Evolutionary conservation across 2,113 vertebrate species (phyloP).

Genomic region (Brachyistius frenatus): DNA sequence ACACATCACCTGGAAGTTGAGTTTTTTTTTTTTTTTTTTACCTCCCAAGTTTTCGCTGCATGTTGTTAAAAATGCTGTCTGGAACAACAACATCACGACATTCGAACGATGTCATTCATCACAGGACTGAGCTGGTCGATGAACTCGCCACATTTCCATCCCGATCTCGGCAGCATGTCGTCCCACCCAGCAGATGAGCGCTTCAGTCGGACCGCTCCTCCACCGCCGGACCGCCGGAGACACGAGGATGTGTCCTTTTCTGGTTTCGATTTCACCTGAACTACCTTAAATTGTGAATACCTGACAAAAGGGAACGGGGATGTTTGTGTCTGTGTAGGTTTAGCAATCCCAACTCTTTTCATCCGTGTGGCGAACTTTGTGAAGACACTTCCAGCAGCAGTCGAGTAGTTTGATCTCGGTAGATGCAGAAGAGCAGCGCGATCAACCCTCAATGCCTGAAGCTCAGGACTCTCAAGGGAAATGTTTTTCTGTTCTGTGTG

Average conservation of each 20-base stretch:
- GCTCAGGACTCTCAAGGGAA: conserved; percentile 48
- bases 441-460: conserved; percentile 19
- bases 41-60: conserved; percentile 44
- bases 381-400: conserved; percentile 23
- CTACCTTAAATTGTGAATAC: conserved; percentile 59
- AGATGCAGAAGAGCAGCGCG: conserved; percentile 53
- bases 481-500: conserved; percentile 9
- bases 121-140: not conserved
- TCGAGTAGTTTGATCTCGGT: conserved; percentile 1
- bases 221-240: not conserved
- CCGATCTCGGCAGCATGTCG: not conserved
- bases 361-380: not conserved
- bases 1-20: conserved; percentile 1
- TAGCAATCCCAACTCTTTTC: conserved; percentile 28
- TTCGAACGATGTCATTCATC: not conserved
- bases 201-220: not conserved
- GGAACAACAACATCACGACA: not conserved
- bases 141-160: not conserved
- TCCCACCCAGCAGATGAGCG: not conserved
- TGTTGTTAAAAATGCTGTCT: conserved; percentile 27
- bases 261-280: conserved; percentile 53
- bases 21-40: not conserved
- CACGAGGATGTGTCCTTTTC: conserved; percentile 11
- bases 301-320: conserved; percentile 29
- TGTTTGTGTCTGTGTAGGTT: conserved; percentile 41